These are phyloP conservation scores for Anastrepha obliqua DNA, from an alignment of 1,140 invertebrate genomes.

Conservation along the genomic window DNA sequence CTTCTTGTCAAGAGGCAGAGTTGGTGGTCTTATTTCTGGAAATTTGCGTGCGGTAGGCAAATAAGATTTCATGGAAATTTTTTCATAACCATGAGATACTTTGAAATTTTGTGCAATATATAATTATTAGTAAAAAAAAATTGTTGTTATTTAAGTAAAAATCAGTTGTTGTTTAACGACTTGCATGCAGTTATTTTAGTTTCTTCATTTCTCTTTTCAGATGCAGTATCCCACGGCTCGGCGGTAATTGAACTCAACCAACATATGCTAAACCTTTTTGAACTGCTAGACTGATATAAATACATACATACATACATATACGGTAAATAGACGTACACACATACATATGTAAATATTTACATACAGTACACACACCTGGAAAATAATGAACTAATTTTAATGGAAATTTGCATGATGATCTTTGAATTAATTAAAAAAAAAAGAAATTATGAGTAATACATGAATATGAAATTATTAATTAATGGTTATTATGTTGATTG, in stretches of 20 bases:
- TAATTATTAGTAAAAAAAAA: no score
- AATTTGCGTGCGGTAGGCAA: slow-evolving; percentile 35
- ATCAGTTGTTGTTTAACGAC: background rate
- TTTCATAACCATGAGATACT: background rate
- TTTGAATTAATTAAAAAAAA: background rate
- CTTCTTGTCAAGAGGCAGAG: background rate
- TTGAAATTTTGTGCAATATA: no score
- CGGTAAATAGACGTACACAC: background rate
- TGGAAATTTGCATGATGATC: background rate
- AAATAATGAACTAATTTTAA: slow-evolving; percentile 23
- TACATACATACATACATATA: background rate
- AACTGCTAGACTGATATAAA: slow-evolving; percentile 31
- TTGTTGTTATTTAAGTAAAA: slow-evolving; percentile 4
- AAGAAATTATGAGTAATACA: background rate
- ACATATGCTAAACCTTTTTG: slow-evolving; percentile 23
- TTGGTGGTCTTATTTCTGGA: background rate
- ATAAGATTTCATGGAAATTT: slow-evolving; percentile 21
- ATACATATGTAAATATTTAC: background rate
- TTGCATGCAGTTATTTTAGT: background rate
- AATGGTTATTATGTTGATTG: background rate
- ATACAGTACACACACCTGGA: background rate
- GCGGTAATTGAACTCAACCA: slow-evolving; percentile 9
- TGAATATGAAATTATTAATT: slow-evolving; percentile 4
- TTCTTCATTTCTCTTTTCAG: slow-evolving; percentile 13
- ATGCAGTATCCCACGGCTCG: slow-evolving; percentile 15